Conservation (phyloP, 2,113 vertebrate species). For the Pseudopodoces humilis region DNA sequence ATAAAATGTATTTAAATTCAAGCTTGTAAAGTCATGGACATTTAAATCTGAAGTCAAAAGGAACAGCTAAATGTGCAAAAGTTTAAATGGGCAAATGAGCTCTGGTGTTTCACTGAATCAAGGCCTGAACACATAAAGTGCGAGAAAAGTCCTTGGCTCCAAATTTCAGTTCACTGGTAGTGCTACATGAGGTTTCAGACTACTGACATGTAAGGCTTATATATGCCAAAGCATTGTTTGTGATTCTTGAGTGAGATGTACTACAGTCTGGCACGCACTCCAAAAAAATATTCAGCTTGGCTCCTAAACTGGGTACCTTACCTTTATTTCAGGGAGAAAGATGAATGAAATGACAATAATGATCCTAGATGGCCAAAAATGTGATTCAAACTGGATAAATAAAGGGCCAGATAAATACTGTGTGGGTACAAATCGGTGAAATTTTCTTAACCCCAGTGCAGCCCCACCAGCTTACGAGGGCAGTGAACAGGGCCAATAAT, state of each 20-base stretch:
- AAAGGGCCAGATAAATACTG: not conserved
- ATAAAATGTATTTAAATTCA: not conserved
- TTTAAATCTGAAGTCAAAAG: not conserved
- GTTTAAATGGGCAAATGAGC: not conserved
- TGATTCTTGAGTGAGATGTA: not conserved
- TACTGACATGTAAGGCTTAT: not conserved
- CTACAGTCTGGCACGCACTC: fast-evolving
- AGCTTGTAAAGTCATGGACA: not conserved
- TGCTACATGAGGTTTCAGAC: not conserved
- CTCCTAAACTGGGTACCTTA: not conserved
- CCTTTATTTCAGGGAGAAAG: not conserved
- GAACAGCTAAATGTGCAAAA: not conserved
- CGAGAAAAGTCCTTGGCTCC: not conserved
- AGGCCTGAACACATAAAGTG: not conserved
- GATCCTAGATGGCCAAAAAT: not conserved
- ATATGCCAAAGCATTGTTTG: not conserved
- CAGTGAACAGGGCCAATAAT: not conserved
- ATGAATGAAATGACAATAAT: not conserved
- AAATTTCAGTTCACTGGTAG: not conserved
- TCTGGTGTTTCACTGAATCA: not conserved
- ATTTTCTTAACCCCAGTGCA: not conserved
- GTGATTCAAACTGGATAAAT: not conserved
- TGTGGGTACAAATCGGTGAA: not conserved
- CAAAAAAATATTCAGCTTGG: constrained; percentile 8
- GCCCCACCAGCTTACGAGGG: fast-evolving